phyloP scores from a whole-genome alignment of 2,113 vertebrate genomes.

The Pteronura brasiliensis region DNA sequence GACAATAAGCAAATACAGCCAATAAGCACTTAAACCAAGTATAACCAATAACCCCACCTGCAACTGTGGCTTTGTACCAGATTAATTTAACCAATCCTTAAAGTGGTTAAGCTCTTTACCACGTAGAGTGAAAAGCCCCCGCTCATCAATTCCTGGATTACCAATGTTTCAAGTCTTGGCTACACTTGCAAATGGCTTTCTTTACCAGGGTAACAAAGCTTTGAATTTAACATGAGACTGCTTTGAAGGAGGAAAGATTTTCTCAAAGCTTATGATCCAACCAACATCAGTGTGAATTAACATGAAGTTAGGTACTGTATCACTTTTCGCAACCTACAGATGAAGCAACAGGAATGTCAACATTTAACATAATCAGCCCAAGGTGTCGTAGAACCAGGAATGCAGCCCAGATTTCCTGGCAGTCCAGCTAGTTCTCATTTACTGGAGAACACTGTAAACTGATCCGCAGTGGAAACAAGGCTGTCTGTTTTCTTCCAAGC shows the following conservation, averaged over 20 bases:
- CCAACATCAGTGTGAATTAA: neutral
- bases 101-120: neutral
- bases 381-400: conserved; percentile 10
- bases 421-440: neutral
- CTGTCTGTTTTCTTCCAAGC: neutral
- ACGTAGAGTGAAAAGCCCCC: neutral
- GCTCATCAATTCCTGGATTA: neutral
- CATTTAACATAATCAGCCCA: conserved; percentile 25
- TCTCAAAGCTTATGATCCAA: neutral
- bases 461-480: neutral
- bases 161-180: neutral
- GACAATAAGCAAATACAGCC: neutral
- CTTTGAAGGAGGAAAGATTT: neutral
- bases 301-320: neutral
- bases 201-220: neutral
- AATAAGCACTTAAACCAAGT: neutral
- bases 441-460: conserved; percentile 24
- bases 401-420: conserved; percentile 28
- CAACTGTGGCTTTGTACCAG: neutral
- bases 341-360: neutral
- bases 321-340: neutral
- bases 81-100: neutral
- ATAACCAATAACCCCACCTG: neutral
- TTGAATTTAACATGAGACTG: neutral
- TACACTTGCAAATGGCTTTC: neutral